These are phyloP conservation scores for Caenorhabditis sp. DNA, from an alignment of 2,888 invertebrate species.

Conservation along the genomic window DNA sequence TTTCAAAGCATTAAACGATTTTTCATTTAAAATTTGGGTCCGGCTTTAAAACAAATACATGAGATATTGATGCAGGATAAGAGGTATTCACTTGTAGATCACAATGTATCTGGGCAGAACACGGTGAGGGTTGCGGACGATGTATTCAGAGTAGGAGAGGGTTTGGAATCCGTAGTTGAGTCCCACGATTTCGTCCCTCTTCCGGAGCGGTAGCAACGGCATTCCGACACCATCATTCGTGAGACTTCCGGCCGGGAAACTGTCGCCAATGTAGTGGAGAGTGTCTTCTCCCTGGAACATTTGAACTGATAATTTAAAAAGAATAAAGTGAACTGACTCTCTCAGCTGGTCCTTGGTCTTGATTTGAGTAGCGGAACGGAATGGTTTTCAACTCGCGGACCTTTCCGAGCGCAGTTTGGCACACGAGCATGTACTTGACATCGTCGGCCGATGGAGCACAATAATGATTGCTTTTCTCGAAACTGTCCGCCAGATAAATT, in stretches of 20 bases:
- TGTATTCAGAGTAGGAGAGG: constrained; percentile 60
- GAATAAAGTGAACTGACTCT: too few species aligned
- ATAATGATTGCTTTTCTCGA: constrained; percentile 81
- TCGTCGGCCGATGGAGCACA: constrained; percentile 78
- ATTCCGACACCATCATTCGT: constrained; percentile 56
- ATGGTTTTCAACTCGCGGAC: constrained; percentile 16
- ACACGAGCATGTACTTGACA: constrained; percentile 80
- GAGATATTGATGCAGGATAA: neutral
- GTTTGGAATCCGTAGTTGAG: constrained; percentile 21
- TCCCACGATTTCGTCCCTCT: constrained; percentile 17
- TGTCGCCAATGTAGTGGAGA: constrained; percentile 54
- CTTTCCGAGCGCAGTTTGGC: constrained; percentile 77
- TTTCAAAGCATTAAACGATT: too few species aligned
- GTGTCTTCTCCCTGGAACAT: constrained; percentile 52
- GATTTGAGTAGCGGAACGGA: constrained; percentile 9
- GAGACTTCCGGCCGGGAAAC: constrained; percentile 36
- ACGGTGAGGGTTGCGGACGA: constrained; percentile 58
- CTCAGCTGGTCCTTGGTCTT: constrained; percentile 7
- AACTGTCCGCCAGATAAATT: constrained; percentile 81
- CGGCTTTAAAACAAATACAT: neutral
- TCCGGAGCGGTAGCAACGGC: constrained; percentile 54
- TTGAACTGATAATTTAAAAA: too few species aligned
- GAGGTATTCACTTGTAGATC: constrained; percentile 42
- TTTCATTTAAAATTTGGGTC: too few species aligned
- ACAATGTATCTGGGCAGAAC: constrained; percentile 62